A percentile compares a stretch with the other conserved stretches of the same genome.
These are phyloP conservation scores for Aplodontia rufa DNA, from an alignment of 2,113 vertebrate genomes.

Conservation along the genomic window DNA sequence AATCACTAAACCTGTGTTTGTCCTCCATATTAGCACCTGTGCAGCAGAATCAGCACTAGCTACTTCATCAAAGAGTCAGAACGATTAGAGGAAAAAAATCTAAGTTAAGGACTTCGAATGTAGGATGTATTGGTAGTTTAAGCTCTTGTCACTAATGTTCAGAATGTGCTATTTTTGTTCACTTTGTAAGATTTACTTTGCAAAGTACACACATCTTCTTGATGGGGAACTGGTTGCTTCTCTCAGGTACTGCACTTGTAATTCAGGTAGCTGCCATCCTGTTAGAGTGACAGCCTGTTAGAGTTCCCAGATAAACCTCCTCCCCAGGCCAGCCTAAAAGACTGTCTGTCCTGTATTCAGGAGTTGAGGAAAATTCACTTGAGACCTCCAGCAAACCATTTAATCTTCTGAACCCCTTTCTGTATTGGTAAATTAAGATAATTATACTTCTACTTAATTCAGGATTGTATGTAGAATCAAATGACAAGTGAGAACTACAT, in stretches of 20 bases:
- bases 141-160: not conserved
- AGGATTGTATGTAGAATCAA: not conserved
- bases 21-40: not conserved
- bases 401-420: not conserved
- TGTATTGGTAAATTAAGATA: not conserved
- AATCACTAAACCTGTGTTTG: not conserved
- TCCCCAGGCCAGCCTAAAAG: not conserved
- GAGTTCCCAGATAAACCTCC: not conserved
- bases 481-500: not conserved
- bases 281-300: not conserved
- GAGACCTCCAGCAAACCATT: not conserved
- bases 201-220: not conserved
- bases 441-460: not conserved
- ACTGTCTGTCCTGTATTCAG: not conserved
- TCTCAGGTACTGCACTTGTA: not conserved
- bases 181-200: not conserved
- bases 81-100: not conserved
- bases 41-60: not conserved
- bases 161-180: not conserved
- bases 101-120: not conserved
- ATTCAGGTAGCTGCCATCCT: not conserved
- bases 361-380: not conserved
- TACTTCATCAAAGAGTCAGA: not conserved
- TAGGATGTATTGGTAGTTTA: not conserved
- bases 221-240: not conserved